These are phyloP conservation scores for Stenoptilia bipunctidactyla DNA, from an alignment of 2,888 invertebrate genomes.

Conservation along the genomic window DNA sequence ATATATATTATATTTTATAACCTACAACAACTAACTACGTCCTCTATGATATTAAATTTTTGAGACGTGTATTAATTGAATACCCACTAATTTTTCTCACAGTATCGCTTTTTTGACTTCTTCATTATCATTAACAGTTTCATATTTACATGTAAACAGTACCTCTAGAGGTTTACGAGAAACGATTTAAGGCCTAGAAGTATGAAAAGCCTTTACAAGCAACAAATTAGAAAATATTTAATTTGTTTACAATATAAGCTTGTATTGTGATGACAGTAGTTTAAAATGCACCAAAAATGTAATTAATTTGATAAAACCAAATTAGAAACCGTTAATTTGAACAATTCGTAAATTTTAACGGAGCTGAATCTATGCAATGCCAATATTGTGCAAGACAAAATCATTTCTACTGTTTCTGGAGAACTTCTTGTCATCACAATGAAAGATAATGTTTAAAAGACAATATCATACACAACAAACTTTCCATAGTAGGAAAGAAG, in stretches of 20 bases:
- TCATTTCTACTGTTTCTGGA: too few relatives aligned
- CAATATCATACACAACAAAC: slow-evolving; percentile 24
- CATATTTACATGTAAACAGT: slow-evolving; percentile 38
- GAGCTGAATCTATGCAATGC: too few relatives aligned
- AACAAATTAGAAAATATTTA: background rate
- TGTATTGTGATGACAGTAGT: too few relatives aligned
- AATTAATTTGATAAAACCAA: too few relatives aligned
- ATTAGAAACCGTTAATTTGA: too few relatives aligned
- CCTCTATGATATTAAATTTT: slow-evolving; percentile 57
- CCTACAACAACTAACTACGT: slow-evolving; percentile 61
- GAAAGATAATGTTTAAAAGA: slow-evolving; percentile 27
- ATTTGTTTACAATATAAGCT: background rate
- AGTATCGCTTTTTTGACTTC: slow-evolving; percentile 69
- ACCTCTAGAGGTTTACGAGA: background rate
- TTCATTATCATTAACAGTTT: slow-evolving; percentile 53
- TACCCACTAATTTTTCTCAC: slow-evolving; percentile 68
- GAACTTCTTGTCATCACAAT: slow-evolving; percentile 16
- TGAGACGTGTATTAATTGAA: slow-evolving; percentile 41
- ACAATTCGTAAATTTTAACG: too few relatives aligned
- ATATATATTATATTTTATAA: slow-evolving; percentile 26
- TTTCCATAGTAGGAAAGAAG: slow-evolving; percentile 33
- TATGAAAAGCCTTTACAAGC: slow-evolving; percentile 3
- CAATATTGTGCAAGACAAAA: too few relatives aligned
- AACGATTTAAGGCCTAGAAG: background rate
- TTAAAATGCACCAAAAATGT: too few relatives aligned